A percentile compares a stretch with the other conserved stretches of the same genome.
Evolutionary conservation across 2,113 vertebrate species (phyloP).

Genomic region (Reinhardtius hippoglossoides): DNA sequence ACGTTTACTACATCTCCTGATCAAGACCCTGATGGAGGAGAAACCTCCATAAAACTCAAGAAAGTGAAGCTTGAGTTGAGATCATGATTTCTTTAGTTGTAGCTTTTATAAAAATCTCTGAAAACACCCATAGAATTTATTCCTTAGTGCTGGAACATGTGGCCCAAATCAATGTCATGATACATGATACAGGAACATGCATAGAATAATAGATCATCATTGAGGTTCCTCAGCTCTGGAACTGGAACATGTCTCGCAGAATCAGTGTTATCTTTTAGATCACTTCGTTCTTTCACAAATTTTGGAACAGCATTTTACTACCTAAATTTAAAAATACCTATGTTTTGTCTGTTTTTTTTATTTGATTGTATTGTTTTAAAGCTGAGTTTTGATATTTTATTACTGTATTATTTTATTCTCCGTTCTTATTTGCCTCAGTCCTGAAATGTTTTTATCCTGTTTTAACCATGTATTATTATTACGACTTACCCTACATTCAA

Average conservation of each 20-base stretch:
- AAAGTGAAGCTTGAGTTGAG: too few species aligned
- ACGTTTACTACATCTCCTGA: not conserved
- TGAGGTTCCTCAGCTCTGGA: too few species aligned
- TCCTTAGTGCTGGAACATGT: not conserved
- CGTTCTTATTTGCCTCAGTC: not conserved
- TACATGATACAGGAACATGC: not conserved
- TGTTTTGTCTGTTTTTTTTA: too few species aligned
- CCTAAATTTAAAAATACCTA: too few species aligned
- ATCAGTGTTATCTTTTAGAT: too few species aligned
- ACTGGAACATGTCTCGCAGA: too few species aligned
- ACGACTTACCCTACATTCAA: slow-evolving; percentile 91
- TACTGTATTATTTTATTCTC: not conserved
- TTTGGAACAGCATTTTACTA: too few species aligned
- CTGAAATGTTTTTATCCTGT: not conserved
- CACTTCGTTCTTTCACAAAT: too few species aligned
- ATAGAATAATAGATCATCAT: too few species aligned
- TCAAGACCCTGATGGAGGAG: not conserved
- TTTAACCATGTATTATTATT: too few species aligned
- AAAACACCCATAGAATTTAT: not conserved
- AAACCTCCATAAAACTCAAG: not conserved
- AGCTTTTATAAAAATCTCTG: not conserved
- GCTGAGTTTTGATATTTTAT: too few species aligned
- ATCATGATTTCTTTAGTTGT: not conserved
- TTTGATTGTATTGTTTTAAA: not conserved
- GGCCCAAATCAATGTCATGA: not conserved